Conservation (phyloP, 2,113 vertebrate genomes). For the Ammospiza caudacuta region DNA sequence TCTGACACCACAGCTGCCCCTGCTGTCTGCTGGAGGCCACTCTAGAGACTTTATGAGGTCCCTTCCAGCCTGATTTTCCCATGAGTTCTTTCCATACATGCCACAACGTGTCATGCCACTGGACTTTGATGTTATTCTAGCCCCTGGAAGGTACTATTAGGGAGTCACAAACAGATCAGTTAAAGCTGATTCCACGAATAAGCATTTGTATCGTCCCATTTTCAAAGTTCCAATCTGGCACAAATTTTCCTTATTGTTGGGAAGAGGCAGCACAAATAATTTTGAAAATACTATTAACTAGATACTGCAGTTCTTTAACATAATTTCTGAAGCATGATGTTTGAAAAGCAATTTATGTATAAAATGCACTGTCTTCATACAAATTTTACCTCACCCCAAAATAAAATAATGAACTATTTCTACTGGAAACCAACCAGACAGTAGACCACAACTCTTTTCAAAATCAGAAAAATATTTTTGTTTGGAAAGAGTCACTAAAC, state of each 20-base stretch:
- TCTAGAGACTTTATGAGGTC: background rate
- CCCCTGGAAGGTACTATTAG: background rate
- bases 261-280: background rate
- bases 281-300: background rate
- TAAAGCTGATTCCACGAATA: background rate
- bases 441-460: background rate
- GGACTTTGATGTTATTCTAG: background rate
- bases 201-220: background rate
- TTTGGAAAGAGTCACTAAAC: background rate
- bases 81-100: background rate
- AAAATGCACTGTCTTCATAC: background rate
- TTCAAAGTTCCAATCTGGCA: background rate
- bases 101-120: background rate
- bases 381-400: background rate
- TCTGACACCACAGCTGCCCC: background rate
- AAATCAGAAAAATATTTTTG: background rate
- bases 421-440: background rate
- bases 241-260: background rate
- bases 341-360: background rate
- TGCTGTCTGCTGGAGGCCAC: background rate
- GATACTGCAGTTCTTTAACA: background rate
- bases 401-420: background rate
- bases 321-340: background rate
- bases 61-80: background rate
- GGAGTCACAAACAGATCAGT: background rate